Percentiles rank a stretch among this genome's conserved stretches.
These are phyloP conservation scores for Anableps anableps DNA, from an alignment of 2,797 vertebrate species.

Conservation along the genomic window DNA sequence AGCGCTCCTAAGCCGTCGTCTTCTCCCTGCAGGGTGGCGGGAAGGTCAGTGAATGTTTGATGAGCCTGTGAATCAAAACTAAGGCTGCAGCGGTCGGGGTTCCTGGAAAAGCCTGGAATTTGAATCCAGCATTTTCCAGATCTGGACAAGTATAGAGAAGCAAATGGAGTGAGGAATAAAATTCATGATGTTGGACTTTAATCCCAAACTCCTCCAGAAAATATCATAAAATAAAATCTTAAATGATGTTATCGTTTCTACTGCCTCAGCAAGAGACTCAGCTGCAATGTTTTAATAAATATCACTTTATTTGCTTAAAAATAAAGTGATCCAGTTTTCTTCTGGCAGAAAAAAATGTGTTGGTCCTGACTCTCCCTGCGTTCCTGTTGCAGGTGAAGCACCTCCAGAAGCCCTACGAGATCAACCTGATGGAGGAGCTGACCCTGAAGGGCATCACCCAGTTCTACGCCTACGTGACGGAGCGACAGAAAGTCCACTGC, in stretches of 20 bases:
- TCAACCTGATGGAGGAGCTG: conserved; percentile 88
- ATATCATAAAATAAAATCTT: neutral
- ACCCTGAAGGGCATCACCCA: conserved; percentile 89
- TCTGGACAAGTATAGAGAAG: neutral
- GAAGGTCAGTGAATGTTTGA: neutral
- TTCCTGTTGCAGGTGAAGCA: conserved; percentile 75
- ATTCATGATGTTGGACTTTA: too few species aligned
- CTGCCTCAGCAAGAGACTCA: too few species aligned
- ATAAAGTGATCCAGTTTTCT: too few species aligned
- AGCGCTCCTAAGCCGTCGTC: too few species aligned
- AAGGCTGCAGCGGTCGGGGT: neutral
- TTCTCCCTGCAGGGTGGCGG: neutral
- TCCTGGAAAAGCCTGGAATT: neutral
- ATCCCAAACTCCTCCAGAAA: neutral
- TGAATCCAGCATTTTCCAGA: neutral
- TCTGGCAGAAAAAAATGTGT: too few species aligned
- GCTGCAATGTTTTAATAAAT: too few species aligned
- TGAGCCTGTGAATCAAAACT: too few species aligned
- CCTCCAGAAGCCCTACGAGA: conserved; percentile 87
- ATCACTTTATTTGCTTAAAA: too few species aligned
- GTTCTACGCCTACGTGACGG: conserved; percentile 87
- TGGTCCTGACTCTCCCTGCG: too few species aligned
- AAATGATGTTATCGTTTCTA: neutral
- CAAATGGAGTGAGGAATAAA: too few species aligned
- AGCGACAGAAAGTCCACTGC: conserved; percentile 87